phyloP scores from a whole-genome alignment of 2,113 vertebrate genomes.

The Malurus cyaneus region DNA sequence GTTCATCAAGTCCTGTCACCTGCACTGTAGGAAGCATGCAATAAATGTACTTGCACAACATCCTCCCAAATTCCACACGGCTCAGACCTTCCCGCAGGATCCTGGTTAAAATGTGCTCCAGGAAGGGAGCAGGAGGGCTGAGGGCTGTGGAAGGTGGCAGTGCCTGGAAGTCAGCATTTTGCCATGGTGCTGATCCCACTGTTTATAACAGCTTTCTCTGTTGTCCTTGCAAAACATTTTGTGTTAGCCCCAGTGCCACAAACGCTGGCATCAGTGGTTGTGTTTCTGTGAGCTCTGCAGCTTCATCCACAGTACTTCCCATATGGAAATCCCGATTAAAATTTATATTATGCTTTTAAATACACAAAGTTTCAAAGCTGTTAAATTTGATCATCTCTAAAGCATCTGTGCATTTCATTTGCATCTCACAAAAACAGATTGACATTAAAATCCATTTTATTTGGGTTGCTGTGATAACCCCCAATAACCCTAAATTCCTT shows the following conservation, averaged over 20 bases:
- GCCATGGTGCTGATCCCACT: neutral
- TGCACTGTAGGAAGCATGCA: neutral
- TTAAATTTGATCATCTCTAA: slow-evolving; percentile 3
- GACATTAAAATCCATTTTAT: slow-evolving; percentile 27
- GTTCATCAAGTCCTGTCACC: neutral
- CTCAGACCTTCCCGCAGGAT: neutral
- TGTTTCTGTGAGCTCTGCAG: neutral
- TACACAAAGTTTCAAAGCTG: neutral
- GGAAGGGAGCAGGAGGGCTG: neutral
- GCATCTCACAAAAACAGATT: neutral
- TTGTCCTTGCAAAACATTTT: neutral
- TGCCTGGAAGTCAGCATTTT: neutral
- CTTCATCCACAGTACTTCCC: neutral
- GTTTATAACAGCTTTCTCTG: neutral
- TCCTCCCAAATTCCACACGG: neutral
- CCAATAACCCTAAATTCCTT: slow-evolving; percentile 26
- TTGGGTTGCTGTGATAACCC: slow-evolving; percentile 1
- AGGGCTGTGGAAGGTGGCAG: neutral
- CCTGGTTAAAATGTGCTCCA: neutral
- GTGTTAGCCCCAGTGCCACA: neutral
- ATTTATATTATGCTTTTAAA: slow-evolving; percentile 26
- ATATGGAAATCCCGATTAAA: neutral
- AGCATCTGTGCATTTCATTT: slow-evolving; percentile 4
- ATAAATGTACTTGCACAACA: neutral
- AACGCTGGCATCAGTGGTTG: neutral